Percentiles rank a stretch among this genome's conserved stretches.
Conservation (phyloP, 1,140 invertebrate genomes). For the Drosophila santomea region DNA sequence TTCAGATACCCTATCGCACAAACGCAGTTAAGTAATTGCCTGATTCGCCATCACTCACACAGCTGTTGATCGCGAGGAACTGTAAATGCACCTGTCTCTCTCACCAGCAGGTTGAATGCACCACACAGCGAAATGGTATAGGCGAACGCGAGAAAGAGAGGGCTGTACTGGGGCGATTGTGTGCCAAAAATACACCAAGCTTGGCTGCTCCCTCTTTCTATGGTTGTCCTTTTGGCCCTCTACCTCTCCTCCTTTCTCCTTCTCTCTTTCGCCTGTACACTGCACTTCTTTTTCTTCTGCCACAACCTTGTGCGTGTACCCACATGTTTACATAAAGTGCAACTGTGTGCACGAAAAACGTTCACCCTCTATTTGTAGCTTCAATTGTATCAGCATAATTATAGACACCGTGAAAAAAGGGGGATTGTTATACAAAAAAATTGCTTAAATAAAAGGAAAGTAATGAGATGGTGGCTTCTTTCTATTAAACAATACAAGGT, state of each 20-base stretch:
- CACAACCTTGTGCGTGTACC: constrained; percentile 22
- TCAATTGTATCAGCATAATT: constrained; percentile 9
- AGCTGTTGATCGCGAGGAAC: constrained; percentile 64
- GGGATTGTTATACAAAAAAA: neutral
- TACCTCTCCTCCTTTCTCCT: neutral
- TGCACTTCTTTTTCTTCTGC: constrained; percentile 16
- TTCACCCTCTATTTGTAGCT: constrained; percentile 35
- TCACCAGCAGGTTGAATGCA: constrained; percentile 61
- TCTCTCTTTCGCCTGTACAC: constrained; percentile 3
- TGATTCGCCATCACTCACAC: constrained; percentile 29
- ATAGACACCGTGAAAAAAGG: neutral
- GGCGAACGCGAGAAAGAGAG: constrained; percentile 10
- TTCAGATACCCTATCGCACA: neutral
- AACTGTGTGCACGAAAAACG: constrained; percentile 14
- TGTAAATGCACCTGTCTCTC: constrained; percentile 66
- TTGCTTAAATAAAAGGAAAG: neutral
- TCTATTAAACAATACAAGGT: no score
- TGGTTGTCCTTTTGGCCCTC: constrained; percentile 25
- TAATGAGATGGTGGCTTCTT: neutral
- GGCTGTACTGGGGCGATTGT: neutral
- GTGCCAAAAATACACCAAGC: constrained; percentile 41
- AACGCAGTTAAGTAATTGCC: neutral
- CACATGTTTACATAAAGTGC: constrained; percentile 26
- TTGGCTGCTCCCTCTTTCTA: constrained; percentile 13
- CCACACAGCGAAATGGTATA: constrained; percentile 44